Conservation (phyloP, 2,797 vertebrate species). For the Babyrousa celebensis region DNA sequence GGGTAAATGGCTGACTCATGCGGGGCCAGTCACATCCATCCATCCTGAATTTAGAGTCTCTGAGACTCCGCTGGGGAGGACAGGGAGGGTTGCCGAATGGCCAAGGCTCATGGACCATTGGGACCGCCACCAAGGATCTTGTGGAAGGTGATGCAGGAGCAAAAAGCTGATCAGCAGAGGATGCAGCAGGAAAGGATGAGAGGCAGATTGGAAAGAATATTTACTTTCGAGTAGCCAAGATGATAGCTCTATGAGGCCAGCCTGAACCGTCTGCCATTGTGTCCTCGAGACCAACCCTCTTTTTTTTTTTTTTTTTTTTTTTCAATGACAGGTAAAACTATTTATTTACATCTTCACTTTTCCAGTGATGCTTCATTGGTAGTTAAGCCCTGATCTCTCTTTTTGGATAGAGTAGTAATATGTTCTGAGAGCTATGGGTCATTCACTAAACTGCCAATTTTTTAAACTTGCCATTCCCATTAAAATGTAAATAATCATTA, state of each 20-base stretch:
- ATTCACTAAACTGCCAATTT: too few relatives aligned
- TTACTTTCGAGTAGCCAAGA: not conserved
- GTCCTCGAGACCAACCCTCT: not conserved
- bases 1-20: not conserved
- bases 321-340: too few relatives aligned
- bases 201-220: not conserved
- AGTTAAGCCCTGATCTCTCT: too few relatives aligned
- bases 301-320: too few relatives aligned
- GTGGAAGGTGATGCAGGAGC: not conserved
- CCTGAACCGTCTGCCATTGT: rapidly evolving
- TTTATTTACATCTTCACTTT: too few relatives aligned
- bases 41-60: not conserved
- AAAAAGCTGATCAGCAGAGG: not conserved
- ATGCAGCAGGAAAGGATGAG: not conserved
- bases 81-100: not conserved
- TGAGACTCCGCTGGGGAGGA: not conserved
- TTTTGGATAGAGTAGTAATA: too few relatives aligned
- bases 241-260: not conserved
- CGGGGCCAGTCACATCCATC: not conserved
- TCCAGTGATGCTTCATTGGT: too few relatives aligned
- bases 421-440: too few relatives aligned
- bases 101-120: not conserved
- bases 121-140: not conserved
- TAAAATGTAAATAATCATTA: too few relatives aligned
- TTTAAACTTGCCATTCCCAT: too few relatives aligned